Base-by-base conservation (phyloP, 2,888 invertebrate genomes). In the Cantharis nigra region DNA sequence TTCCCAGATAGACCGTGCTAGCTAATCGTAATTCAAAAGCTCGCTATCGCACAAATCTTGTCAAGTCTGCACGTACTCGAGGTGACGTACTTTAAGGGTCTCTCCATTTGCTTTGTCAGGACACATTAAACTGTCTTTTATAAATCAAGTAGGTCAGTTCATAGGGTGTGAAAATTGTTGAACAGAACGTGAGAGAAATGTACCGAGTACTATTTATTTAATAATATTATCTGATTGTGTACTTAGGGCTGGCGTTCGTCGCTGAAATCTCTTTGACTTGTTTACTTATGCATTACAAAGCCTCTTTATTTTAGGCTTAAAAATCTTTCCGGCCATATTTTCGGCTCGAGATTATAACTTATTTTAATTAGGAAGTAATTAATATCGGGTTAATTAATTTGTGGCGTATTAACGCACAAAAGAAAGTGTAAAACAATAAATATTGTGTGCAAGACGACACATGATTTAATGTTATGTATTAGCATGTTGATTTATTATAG, bases 401-500 rank as follows among this genome's bases (percentile, higher is more conserved):
- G 20, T 26, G 20, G 20, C n/a, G 4, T n/a, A 67, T 23, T 23
- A 26, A 67, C 26, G 20, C 20, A 67, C 65, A 67, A 67, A 65
- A 23, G 65, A 67, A 67, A 67, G n/a, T 67, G 20, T 13, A 23
- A 23, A 67, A 67, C 65, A 67, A 67, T 67, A 26, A 67, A n/a
- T 67, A 20, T 73, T 71, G 69, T 69, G 67, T 71, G 71, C 69
- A 74, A 73, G 76, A 78, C 76, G 78, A 78, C 78, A 78, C 78
- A 72, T 18, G 67, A 73, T 72, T 71, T 78, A 78, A 76, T 73
- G 76, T 72, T 75, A 73, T 64, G 73, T 76, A 78, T 78, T 76
- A 73, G 30, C 73, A 70, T 71, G 72, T 81, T 80, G 81, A 81
- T 81, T 81, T 81, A 81, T 80, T 80, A 78, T 78, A 74, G 79